phyloP scores from a whole-genome alignment of 1,140 invertebrate genomes.

The Drosophila mojavensis region DNA sequence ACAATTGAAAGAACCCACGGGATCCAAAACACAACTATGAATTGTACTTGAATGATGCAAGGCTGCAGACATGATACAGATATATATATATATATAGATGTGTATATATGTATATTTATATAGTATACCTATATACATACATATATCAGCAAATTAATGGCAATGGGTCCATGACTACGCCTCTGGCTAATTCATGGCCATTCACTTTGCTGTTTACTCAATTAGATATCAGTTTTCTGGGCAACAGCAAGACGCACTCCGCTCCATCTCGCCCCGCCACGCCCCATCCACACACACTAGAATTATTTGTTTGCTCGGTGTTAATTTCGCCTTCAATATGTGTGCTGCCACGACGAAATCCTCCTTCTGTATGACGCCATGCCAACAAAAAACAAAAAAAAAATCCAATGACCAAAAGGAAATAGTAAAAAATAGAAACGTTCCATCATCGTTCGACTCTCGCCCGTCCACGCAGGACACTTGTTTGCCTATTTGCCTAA shows the following conservation, averaged over 20 bases:
- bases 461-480: conserved; percentile 12
- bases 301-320: conserved; percentile 43
- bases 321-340: conserved; percentile 43
- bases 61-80: not conserved
- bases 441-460: conserved; percentile 26
- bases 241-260: not conserved
- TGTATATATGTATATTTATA: not conserved
- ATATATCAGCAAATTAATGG: conserved; percentile 27
- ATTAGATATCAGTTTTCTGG: conserved; percentile 73
- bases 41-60: conserved; percentile 18
- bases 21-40: conserved; percentile 21
- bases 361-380: conserved; percentile 36
- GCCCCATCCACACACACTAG: conserved; percentile 10
- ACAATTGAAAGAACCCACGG: conserved; percentile 38
- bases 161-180: conserved; percentile 8
- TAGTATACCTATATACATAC: conserved; percentile 2
- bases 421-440: not conserved
- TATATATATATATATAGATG: conserved; percentile 25
- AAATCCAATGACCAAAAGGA: too few relatives aligned
- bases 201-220: conserved; percentile 66
- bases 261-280: not conserved
- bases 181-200: conserved; percentile 47
- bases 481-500: conserved; percentile 36
- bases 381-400: not conserved
- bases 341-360: not conserved